These are phyloP conservation scores for Mormyrus lacerda DNA, from an alignment of 2,113 vertebrate genomes.

Conservation along the genomic window DNA sequence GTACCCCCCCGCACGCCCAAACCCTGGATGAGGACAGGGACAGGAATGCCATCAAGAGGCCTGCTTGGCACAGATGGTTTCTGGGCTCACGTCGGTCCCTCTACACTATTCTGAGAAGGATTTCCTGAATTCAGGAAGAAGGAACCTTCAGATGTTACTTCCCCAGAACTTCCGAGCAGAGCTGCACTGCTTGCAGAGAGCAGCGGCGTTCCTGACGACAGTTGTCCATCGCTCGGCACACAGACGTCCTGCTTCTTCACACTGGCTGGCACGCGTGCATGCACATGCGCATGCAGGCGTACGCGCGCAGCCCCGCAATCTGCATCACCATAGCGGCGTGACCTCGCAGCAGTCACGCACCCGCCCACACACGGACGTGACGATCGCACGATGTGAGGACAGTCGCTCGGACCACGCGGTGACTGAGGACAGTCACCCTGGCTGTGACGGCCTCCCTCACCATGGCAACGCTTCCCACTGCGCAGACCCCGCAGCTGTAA, in stretches of 20 bases:
- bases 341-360: neutral
- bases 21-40: neutral
- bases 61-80: neutral
- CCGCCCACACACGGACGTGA: constrained; percentile 14
- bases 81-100: neutral
- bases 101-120: neutral
- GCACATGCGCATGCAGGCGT: neutral
- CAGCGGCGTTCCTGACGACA: neutral
- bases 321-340: neutral
- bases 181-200: neutral
- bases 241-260: neutral
- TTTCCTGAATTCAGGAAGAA: neutral
- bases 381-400: constrained; percentile 35
- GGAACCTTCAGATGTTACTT: neutral
- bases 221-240: neutral
- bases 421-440: constrained; percentile 44
- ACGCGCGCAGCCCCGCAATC: neutral
- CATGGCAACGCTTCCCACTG: constrained; percentile 66
- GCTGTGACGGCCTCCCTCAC: constrained; percentile 51
- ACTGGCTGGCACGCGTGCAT: neutral
- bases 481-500: constrained; percentile 54
- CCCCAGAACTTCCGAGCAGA: neutral
- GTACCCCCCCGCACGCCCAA: neutral
- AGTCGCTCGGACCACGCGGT: constrained; percentile 41
- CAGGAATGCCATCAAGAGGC: neutral